Percentiles rank a stretch among this genome's conserved stretches.
Conservation (phyloP, 2,888 invertebrate species). For the Mythimna vitellina region DNA sequence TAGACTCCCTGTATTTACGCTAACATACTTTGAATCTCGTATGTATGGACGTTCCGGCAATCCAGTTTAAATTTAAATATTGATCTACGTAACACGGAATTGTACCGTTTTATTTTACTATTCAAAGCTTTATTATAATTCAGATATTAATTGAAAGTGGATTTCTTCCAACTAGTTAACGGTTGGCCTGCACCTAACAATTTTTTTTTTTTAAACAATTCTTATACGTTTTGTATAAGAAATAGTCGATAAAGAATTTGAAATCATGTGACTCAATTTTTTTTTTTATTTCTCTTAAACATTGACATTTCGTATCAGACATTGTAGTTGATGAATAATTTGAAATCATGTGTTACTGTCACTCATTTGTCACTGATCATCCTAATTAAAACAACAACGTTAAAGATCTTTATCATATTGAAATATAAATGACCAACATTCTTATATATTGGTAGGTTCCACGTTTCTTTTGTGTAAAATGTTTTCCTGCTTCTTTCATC, state of each 20-base stretch:
- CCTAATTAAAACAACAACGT: constrained; percentile 16
- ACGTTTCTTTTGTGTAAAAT: constrained; percentile 18
- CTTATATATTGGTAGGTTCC: constrained; percentile 1
- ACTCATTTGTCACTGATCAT: background rate
- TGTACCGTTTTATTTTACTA: constrained; percentile 66
- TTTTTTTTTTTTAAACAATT: too few relatives aligned
- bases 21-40: constrained; percentile 56
- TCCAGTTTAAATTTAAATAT: constrained; percentile 71
- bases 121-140: constrained; percentile 53
- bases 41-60: constrained; percentile 64
- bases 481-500: constrained; percentile 15
- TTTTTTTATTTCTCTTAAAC: too few relatives aligned
- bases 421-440: constrained; percentile 17
- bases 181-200: background rate
- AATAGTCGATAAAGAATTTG: background rate
- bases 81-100: constrained; percentile 67
- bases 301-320: background rate
- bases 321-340: background rate
- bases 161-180: background rate
- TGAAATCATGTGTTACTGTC: constrained; percentile 1
- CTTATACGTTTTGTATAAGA: background rate
- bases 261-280: background rate
- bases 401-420: constrained; percentile 13
- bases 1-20: constrained; percentile 53
- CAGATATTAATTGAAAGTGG: constrained; percentile 44